Evolutionary conservation across 2,113 vertebrate genomes (phyloP), one percentile per base, ranked within the genome.

Genomic region (Perca schrenkii): DNA sequence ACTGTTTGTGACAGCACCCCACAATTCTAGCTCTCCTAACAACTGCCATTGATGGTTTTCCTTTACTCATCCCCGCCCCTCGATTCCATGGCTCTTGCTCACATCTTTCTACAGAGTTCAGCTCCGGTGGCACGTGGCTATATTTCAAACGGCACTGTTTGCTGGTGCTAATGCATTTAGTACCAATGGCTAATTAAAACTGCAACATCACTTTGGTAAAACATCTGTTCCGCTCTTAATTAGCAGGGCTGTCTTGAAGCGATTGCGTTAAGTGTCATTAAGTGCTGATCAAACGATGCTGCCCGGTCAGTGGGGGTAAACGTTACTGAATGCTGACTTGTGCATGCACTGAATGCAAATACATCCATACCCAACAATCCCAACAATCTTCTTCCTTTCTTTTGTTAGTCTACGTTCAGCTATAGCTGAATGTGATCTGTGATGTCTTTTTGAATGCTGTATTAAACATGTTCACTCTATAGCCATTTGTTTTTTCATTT

Each of bases 131-230:
- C 52, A 77, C 43, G 43, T 58, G 75, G 79, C 71, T 69, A 43
- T 91, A 93, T 93, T 87, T 94, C 61, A 92, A 66, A 82, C 74
- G 4, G 71, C 66, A 64, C 66, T 68, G 54, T 88, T 91, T 85
- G 66, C 83, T 74, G 25, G 65, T 63, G 82, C 83, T 90, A 92
- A 91, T 90, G 89, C 80, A 83, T 92, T 93, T 91, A 87, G 88
- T 83, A 92, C 94, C 91, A 92, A 80, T 88, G 89, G 89, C 88
- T 94, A 94, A 95, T 95, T 94, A 93, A 91, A 91, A 91, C 86
- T 12, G 78, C 80, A 62, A 84, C 86, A 92, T 92, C 57, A 31
- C 88, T 92, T 93, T 88, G 88, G 77, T 84, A 79, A 89, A 94
- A 93, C 92, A 94, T 92, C 89, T 94, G 94, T 93, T 94, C 90